Conservation (phyloP, 2,113 vertebrate genomes). For the Dicerorhinus sumatrensis region DNA sequence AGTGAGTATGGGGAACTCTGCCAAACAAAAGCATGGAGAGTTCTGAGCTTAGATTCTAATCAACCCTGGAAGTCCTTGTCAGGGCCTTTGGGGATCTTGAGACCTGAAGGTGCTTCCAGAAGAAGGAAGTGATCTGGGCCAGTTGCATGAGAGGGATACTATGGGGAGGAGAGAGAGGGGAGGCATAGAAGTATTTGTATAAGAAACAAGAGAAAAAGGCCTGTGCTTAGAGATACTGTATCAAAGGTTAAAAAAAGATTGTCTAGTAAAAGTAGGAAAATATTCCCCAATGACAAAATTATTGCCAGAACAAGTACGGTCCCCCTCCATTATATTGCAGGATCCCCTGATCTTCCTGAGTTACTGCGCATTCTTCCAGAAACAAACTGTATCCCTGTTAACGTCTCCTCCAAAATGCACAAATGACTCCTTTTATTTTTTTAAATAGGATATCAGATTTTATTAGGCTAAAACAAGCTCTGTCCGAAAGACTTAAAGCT, state of each 20-base stretch:
- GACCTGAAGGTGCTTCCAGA: constrained; percentile 23
- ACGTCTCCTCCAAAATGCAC: not conserved
- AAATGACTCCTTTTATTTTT: not conserved
- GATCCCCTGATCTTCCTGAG: not conserved
- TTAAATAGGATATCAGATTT: constrained; percentile 31
- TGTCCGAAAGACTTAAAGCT: constrained; percentile 34
- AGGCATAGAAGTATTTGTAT: constrained; percentile 32
- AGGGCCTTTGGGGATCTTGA: not conserved
- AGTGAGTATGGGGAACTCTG: not conserved
- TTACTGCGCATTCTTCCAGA: not conserved
- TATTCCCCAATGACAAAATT: constrained; percentile 40
- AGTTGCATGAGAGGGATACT: not conserved
- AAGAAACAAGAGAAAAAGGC: constrained; percentile 35
- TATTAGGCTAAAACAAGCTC: constrained; percentile 31
- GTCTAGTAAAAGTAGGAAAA: constrained; percentile 21
- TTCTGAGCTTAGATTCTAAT: constrained; percentile 50
- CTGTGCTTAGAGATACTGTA: not conserved
- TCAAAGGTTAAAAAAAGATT: not conserved
- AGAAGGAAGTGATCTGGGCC: not conserved
- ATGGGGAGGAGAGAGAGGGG: not conserved
- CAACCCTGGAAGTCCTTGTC: constrained; percentile 32
- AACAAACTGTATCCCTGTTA: not conserved
- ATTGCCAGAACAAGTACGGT: not conserved
- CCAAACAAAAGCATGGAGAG: constrained; percentile 49
- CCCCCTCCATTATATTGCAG: not conserved